A percentile compares a stretch with the other conserved stretches of the same genome.
phyloP scores from a whole-genome alignment of 1,140 invertebrate species.

The Drosophila elegans region DNA sequence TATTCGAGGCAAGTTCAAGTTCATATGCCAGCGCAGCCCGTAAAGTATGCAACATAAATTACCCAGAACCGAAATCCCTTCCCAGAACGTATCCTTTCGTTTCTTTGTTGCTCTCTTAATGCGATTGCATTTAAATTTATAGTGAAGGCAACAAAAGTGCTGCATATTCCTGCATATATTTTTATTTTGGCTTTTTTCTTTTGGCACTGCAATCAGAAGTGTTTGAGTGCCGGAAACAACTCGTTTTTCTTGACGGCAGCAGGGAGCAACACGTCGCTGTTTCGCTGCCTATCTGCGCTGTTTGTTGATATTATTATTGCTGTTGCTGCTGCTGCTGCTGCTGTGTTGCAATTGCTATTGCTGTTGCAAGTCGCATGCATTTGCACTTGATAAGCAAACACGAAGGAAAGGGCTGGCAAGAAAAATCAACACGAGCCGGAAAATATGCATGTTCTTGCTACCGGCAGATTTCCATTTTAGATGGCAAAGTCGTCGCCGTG shows the following conservation, averaged over 20 bases:
- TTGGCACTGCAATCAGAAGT: slow-evolving; percentile 66
- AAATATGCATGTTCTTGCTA: slow-evolving; percentile 78
- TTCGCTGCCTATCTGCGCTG: slow-evolving; percentile 46
- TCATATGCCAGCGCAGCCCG: slow-evolving; percentile 2
- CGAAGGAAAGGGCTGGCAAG: slow-evolving; percentile 41
- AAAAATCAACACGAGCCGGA: slow-evolving; percentile 74
- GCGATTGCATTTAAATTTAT: slow-evolving; percentile 72
- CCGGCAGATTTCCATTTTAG: slow-evolving; percentile 79
- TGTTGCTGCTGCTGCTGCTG: slow-evolving; percentile 30
- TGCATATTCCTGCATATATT: slow-evolving; percentile 29
- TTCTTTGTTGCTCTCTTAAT: slow-evolving; percentile 59
- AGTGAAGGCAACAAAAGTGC: slow-evolving; percentile 46
- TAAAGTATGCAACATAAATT: slow-evolving; percentile 42
- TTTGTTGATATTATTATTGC: slow-evolving; percentile 39
- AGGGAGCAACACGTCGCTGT: slow-evolving; percentile 64
- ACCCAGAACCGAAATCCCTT: slow-evolving; percentile 22
- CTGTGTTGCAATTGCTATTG: slow-evolving; percentile 8
- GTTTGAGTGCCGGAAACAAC: slow-evolving; percentile 77
- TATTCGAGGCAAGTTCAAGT: slow-evolving; percentile 12
- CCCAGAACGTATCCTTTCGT: slow-evolving; percentile 18
- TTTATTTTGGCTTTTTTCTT: slow-evolving; percentile 8
- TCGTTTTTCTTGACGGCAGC: slow-evolving; percentile 67
- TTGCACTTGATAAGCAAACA: slow-evolving; percentile 75
- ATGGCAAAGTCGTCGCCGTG: slow-evolving; percentile 48
- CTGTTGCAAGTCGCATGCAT: slow-evolving; percentile 60